phyloP scores from a whole-genome alignment of 2,888 invertebrate species.

The Tipula lateralis region DNA sequence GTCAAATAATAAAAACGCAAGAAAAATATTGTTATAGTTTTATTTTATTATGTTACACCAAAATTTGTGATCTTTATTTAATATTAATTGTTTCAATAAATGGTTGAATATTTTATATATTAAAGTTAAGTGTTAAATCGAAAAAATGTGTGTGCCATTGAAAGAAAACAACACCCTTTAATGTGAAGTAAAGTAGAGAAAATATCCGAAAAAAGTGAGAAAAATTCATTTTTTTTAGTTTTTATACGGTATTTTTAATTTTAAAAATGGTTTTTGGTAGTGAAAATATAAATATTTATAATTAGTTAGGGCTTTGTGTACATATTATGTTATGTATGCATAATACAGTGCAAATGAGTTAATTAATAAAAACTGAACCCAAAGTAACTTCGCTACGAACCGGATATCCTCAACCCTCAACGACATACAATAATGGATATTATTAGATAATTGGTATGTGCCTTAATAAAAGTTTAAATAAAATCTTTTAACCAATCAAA shows the following conservation, averaged over 20 bases:
- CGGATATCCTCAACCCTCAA: background rate
- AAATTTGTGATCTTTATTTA: background rate
- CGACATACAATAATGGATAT: background rate
- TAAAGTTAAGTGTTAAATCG: background rate
- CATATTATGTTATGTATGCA: background rate
- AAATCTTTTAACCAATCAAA: background rate
- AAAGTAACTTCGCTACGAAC: background rate
- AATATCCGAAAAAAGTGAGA: background rate
- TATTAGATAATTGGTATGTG: background rate
- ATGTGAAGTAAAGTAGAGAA: background rate
- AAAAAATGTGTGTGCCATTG: background rate
- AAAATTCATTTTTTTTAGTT: background rate
- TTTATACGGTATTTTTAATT: background rate
- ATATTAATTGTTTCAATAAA: background rate
- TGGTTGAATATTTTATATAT: background rate
- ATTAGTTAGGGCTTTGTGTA: background rate
- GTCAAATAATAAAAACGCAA: background rate
- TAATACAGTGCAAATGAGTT: background rate
- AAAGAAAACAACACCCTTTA: conserved; percentile 7
- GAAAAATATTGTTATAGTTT: background rate
- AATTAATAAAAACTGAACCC: background rate
- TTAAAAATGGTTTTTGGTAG: background rate
- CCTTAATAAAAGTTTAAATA: background rate
- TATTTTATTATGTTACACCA: background rate
- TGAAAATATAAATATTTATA: background rate